Conservation (phyloP, 2,797 vertebrate species). For the Centropyge bicolor region DNA sequence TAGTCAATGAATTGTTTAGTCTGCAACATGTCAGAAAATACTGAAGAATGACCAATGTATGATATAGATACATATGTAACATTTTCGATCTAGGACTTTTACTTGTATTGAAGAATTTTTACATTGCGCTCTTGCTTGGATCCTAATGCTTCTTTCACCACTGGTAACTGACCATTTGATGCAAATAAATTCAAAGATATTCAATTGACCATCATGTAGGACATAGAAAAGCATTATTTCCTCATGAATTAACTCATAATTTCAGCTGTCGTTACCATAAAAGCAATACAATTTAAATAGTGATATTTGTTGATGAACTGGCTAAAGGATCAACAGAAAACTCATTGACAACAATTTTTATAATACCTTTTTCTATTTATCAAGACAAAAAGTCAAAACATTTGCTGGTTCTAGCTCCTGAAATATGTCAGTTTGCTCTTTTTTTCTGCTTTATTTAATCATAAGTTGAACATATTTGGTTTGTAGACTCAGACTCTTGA, state of each 20-base stretch:
- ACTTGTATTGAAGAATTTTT: background rate
- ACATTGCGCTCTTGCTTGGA: background rate
- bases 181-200: background rate
- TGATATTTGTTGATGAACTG: background rate
- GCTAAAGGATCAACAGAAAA: background rate
- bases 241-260: background rate
- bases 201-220: background rate
- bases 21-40: background rate
- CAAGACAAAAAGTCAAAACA: background rate
- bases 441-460: background rate
- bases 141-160: background rate
- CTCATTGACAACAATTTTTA: background rate
- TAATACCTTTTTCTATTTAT: background rate
- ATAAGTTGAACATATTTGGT: slow-evolving; percentile 11
- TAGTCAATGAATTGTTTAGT: background rate
- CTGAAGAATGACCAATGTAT: slow-evolving; percentile 11
- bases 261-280: background rate
- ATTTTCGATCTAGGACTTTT: background rate
- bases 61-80: background rate
- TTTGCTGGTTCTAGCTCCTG: background rate
- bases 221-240: background rate
- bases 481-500: background rate
- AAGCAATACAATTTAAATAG: background rate
- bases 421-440: background rate
- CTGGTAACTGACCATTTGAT: background rate